Percentiles rank a stretch among this genome's conserved stretches.
Evolutionary conservation across 1,140 invertebrate genomes (phyloP).

Genomic region (Zaprionus capensis): DNA sequence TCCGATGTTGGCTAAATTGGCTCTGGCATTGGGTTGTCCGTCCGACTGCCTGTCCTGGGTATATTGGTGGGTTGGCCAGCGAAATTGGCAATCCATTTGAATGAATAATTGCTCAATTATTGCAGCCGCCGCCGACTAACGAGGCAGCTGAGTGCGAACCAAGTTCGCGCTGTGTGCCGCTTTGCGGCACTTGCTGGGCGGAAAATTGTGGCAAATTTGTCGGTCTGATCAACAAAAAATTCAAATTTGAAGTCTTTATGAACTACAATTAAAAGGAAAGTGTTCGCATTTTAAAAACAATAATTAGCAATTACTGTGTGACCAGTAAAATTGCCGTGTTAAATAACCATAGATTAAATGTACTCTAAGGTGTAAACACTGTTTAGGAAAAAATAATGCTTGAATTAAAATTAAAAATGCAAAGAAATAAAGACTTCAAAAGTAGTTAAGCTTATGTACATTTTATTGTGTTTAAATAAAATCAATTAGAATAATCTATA

Average conservation of each 20-base stretch:
- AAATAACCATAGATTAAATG: background rate
- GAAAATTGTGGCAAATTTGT: conserved; percentile 74
- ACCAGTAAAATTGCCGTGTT: background rate
- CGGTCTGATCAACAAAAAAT: conserved; percentile 44
- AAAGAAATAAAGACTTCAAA: no score
- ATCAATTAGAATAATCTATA: background rate
- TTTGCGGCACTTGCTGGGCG: conserved; percentile 56
- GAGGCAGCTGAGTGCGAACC: conserved; percentile 35
- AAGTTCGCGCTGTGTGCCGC: background rate
- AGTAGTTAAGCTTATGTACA: no score
- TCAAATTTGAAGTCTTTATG: background rate
- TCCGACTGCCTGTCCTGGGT: conserved; percentile 7
- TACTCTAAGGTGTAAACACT: background rate
- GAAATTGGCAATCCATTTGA: conserved; percentile 83
- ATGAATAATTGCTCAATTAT: conserved; percentile 84
- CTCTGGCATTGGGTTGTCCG: conserved; percentile 46
- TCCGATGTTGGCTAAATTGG: conserved; percentile 71
- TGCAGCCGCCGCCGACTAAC: conserved; percentile 69
- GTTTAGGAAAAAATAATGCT: background rate
- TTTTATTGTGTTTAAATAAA: no score
- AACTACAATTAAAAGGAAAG: conserved; percentile 12
- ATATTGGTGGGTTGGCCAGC: conserved; percentile 59
- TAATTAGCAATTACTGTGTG: background rate
- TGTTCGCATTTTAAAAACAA: conserved; percentile 1
- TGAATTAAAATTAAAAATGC: no score